Evolutionary conservation across 1,140 invertebrate genomes (phyloP).

Genomic region (Tetragonula clypearis): DNA sequence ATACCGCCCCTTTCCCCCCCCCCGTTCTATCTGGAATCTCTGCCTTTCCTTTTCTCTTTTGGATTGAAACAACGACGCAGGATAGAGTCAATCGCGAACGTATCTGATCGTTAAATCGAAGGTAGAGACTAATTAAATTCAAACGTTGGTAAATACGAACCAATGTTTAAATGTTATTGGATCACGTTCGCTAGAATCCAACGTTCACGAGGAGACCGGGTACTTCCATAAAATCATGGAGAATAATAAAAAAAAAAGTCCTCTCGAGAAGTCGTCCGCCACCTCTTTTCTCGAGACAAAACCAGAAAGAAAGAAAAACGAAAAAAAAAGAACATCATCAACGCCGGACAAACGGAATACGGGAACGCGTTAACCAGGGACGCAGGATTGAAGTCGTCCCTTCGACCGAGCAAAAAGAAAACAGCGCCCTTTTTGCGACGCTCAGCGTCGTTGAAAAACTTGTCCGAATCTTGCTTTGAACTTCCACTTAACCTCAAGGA

Average conservation of each 20-base stretch:
- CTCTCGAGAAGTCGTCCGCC: not conserved
- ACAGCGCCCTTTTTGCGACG: not conserved
- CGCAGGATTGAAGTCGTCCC: not conserved
- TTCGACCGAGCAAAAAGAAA: not conserved
- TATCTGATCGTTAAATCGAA: no score
- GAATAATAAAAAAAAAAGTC: not conserved
- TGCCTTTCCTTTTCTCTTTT: no score
- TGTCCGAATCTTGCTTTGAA: slow-evolving; percentile 1
- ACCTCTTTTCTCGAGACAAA: no score
- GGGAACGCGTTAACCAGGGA: not conserved
- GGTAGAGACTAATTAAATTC: not conserved
- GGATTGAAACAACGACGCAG: no score
- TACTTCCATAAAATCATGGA: not conserved
- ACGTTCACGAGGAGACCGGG: not conserved
- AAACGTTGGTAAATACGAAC: not conserved
- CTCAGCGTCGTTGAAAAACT: not conserved
- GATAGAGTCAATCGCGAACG: no score
- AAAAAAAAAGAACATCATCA: not conserved
- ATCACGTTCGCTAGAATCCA: not conserved
- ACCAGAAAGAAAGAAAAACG: not conserved
- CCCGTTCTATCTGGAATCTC: not conserved
- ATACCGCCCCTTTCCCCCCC: no score
- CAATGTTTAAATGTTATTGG: not conserved
- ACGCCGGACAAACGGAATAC: slow-evolving; percentile 18
- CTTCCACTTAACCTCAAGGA: not conserved